These are phyloP conservation scores for Apostichopus leukothele DNA, from an alignment of 53 echinoderm and acorn worm genomes.

Conservation along the genomic window DNA sequence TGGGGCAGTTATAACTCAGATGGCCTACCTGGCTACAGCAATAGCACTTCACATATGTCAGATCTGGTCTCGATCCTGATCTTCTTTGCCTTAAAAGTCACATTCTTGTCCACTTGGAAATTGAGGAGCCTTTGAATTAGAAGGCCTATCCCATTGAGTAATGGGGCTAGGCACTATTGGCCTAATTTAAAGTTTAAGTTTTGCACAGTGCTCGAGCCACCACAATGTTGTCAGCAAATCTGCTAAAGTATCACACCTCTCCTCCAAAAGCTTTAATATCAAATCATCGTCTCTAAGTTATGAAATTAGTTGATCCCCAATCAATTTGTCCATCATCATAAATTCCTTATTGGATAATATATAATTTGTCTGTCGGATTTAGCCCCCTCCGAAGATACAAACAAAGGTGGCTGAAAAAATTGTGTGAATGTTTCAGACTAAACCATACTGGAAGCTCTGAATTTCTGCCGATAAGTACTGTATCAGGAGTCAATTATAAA, in stretches of 20 bases:
- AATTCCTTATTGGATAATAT: background rate
- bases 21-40: too few relatives aligned
- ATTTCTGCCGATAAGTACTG: slow-evolving; percentile 6
- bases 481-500: slow-evolving; percentile 46
- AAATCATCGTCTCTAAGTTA: slow-evolving; percentile 10
- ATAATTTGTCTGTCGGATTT: slow-evolving; percentile 8
- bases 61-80: too few relatives aligned
- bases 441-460: background rate
- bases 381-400: background rate
- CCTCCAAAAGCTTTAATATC: slow-evolving; percentile 2
- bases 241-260: background rate
- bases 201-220: background rate
- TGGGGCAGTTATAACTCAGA: too few relatives aligned
- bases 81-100: too few relatives aligned
- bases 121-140: too few relatives aligned
- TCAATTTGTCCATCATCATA: slow-evolving; percentile 24
- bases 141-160: too few relatives aligned
- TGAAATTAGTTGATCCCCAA: slow-evolving; percentile 27
- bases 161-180: too few relatives aligned
- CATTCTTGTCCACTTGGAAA: too few relatives aligned
- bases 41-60: too few relatives aligned
- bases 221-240: slow-evolving; percentile 29
- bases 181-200: background rate
- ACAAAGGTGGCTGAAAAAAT: background rate
- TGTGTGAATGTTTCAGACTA: slow-evolving; percentile 7